Conservation (phyloP, 2,888 invertebrate species). For the Phortica okadai region DNA sequence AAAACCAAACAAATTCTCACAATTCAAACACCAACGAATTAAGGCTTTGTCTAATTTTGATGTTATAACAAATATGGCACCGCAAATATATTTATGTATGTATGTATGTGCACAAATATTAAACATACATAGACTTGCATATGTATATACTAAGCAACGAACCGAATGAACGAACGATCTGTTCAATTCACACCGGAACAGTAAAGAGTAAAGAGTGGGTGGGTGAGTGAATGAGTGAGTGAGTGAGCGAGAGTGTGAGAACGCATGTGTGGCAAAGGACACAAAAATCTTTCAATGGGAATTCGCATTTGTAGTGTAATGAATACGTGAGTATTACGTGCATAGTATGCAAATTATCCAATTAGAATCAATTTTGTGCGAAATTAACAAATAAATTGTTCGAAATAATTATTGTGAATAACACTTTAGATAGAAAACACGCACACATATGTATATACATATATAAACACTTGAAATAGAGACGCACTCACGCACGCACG, state of each 20-base stretch:
- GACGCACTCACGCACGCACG: background rate
- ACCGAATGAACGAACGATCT: background rate
- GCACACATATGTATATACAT: background rate
- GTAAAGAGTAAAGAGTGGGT: too few relatives aligned
- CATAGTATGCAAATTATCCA: constrained; percentile 59
- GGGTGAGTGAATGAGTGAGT: too few relatives aligned
- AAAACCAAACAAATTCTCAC: background rate
- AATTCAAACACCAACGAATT: background rate
- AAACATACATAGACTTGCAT: too few relatives aligned
- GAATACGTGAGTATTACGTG: constrained; percentile 37
- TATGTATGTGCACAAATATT: too few relatives aligned
- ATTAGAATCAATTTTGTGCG: constrained; percentile 56
- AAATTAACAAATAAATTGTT: constrained; percentile 19
- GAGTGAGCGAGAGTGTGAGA: too few relatives aligned
- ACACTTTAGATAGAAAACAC: background rate
- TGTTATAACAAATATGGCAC: background rate
- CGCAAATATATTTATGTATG: background rate
- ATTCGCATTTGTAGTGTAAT: background rate
- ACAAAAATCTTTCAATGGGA: background rate
- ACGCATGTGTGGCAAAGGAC: too few relatives aligned
- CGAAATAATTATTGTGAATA: constrained; percentile 12
- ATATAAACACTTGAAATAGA: background rate
- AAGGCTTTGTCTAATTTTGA: background rate
- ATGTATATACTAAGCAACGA: too few relatives aligned
- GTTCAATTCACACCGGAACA: too few relatives aligned